Conservation (phyloP, 2,113 vertebrate genomes). For the Anthoscopus minutus region DNA sequence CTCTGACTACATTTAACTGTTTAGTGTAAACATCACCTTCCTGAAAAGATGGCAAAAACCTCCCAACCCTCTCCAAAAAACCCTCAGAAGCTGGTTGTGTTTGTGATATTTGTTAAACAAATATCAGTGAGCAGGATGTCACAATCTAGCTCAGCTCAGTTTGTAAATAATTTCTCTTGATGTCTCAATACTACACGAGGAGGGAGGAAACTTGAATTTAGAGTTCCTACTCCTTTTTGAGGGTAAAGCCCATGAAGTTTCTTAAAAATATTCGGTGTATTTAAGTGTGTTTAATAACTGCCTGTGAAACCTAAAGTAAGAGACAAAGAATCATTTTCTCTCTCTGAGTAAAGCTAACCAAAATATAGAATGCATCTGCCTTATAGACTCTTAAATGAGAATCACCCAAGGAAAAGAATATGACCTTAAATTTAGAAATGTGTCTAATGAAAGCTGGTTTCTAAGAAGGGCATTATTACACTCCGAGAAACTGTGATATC, state of each 20-base stretch:
- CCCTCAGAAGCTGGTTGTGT: not conserved
- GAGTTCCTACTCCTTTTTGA: not conserved
- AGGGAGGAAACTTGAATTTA: not conserved
- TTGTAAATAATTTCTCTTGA: not conserved
- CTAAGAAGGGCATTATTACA: not conserved
- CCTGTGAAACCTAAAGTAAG: not conserved
- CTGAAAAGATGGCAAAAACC: not conserved
- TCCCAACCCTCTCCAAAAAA: not conserved
- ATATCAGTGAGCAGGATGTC: not conserved
- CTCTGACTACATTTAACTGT: no score
- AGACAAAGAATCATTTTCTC: not conserved
- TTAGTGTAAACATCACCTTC: not conserved
- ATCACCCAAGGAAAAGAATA: not conserved
- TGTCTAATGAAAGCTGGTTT: not conserved
- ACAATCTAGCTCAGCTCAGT: not conserved
- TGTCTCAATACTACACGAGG: fast-evolving
- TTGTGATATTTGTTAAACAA: not conserved
- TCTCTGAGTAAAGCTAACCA: not conserved
- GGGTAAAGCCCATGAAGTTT: not conserved
- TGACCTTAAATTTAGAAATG: not conserved
- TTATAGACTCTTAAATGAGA: not conserved
- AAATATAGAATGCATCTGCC: not conserved
- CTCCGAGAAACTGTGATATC: not conserved
- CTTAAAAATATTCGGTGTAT: not conserved
- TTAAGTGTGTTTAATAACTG: not conserved